Evolutionary conservation across 2,797 vertebrate genomes (phyloP).

Genomic region (Spinus pinus): DNA sequence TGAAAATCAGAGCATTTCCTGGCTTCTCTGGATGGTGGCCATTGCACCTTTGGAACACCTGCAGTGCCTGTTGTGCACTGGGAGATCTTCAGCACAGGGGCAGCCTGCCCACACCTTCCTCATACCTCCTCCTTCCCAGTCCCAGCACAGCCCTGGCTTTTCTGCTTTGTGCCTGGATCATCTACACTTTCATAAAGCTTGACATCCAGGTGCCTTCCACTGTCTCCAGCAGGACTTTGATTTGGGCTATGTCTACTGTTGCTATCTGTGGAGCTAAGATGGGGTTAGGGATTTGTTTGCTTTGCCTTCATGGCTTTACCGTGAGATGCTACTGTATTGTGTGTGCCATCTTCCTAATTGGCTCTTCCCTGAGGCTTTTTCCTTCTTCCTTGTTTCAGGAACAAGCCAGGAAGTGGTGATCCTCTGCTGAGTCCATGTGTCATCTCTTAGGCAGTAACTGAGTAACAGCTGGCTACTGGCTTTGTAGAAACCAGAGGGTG

Average conservation of each 20-base stretch:
- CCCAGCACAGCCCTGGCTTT: neutral
- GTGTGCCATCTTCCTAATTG: neutral
- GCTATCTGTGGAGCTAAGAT: neutral
- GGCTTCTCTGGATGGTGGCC: neutral
- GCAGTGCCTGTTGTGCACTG: neutral
- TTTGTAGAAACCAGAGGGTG: neutral
- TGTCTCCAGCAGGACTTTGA: neutral
- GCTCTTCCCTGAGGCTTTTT: neutral
- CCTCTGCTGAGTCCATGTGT: neutral
- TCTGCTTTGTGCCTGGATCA: neutral
- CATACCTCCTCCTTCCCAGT: fast-evolving
- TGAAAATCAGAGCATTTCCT: neutral
- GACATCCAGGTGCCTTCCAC: neutral
- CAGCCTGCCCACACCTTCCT: neutral
- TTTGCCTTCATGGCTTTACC: neutral
- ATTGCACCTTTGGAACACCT: neutral
- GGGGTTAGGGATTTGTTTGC: neutral
- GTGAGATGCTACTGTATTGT: fast-evolving
- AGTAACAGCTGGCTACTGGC: neutral
- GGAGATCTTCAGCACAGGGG: neutral
- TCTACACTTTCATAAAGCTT: neutral
- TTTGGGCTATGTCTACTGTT: neutral
- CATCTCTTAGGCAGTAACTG: neutral
- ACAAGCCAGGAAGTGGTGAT: neutral
- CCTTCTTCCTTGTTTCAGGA: neutral